These are phyloP conservation scores for Metopia argyrocephala DNA, from an alignment of 2,888 invertebrate species.

Conservation along the genomic window DNA sequence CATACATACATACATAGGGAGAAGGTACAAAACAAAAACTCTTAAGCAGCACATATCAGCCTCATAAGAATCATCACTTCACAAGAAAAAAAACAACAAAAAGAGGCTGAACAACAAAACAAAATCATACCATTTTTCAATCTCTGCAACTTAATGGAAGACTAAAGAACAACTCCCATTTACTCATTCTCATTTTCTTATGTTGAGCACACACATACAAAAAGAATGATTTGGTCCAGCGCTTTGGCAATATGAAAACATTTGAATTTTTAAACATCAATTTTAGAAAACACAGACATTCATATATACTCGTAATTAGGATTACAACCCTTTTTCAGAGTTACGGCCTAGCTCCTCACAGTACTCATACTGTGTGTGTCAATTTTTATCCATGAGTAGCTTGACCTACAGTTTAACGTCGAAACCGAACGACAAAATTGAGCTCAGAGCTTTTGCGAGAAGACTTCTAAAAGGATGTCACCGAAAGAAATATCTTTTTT, in stretches of 20 bases:
- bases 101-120: conserved; percentile 61
- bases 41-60: conserved; percentile 62
- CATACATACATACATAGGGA: neutral
- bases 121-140: conserved; percentile 31
- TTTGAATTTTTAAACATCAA: neutral
- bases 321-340: too few species aligned
- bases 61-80: conserved; percentile 64
- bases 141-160: conserved; percentile 30
- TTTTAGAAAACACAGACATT: too few species aligned
- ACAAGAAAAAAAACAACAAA: conserved; percentile 62
- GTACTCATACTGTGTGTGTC: too few species aligned
- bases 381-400: too few species aligned
- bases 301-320: too few species aligned
- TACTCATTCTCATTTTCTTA: neutral
- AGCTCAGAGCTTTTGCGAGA: too few species aligned
- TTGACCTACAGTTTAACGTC: too few species aligned
- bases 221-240: conserved; percentile 2
- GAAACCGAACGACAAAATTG: too few species aligned
- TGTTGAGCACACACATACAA: neutral
- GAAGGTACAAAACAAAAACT: conserved; percentile 30
- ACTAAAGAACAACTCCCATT: conserved; percentile 49
- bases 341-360: too few species aligned
- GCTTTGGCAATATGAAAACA: neutral
- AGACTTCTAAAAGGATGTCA: too few species aligned
- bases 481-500: too few species aligned